Percentiles rank a stretch among this genome's conserved stretches.
phyloP scores from a whole-genome alignment of 2,797 vertebrate genomes.

The Lacerta agilis region DNA sequence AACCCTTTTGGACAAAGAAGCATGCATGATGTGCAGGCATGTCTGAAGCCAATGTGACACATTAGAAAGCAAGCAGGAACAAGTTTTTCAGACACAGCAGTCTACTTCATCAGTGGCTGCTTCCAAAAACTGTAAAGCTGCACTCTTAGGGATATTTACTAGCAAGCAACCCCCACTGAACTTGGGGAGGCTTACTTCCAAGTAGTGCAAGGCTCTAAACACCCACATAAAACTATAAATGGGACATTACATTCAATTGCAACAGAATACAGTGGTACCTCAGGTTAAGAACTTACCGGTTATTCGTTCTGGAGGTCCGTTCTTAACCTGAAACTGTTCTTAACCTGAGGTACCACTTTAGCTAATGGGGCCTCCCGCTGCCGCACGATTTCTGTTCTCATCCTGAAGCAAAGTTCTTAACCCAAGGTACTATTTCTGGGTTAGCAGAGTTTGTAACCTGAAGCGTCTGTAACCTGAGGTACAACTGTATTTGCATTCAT shows the following conservation, averaged over 20 bases:
- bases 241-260: neutral
- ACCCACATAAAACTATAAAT: neutral
- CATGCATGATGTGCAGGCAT: constrained; percentile 46
- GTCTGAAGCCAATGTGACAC: constrained; percentile 35
- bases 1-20: constrained; percentile 55
- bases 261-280: too few species aligned
- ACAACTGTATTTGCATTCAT: too few species aligned
- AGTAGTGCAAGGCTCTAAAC: neutral
- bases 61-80: constrained; percentile 29
- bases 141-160: constrained; percentile 4
- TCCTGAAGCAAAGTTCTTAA: too few species aligned
- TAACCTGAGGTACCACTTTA: too few species aligned
- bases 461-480: too few species aligned
- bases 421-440: too few species aligned
- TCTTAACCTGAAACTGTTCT: too few species aligned
- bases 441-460: too few species aligned
- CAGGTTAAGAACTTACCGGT: too few species aligned
- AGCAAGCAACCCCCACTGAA: neutral
- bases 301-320: too few species aligned
- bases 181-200: neutral
- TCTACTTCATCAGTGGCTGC: neutral
- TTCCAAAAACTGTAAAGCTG: constrained; percentile 13
- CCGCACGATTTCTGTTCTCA: too few species aligned
- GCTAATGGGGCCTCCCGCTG: too few species aligned
- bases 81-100: constrained; percentile 33